A percentile compares a stretch with the other conserved stretches of the same genome.
These are phyloP conservation scores for Orbicella faveolata DNA, from an alignment of 64 coral and sea anemone genomes.

Conservation along the genomic window DNA sequence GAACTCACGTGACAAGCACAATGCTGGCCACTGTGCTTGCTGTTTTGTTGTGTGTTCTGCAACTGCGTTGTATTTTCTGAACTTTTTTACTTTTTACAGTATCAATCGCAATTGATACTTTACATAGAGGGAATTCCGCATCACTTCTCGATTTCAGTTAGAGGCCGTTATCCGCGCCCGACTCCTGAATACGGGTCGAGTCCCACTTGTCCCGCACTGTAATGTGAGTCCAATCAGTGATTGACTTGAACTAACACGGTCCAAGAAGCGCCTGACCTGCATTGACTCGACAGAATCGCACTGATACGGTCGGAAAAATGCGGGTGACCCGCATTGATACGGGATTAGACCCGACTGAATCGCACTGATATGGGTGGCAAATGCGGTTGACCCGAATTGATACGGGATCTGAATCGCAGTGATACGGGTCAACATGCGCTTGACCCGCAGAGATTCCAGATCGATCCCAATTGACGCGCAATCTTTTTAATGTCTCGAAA, in stretches of 20 bases:
- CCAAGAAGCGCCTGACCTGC: not conserved
- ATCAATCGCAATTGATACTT: not conserved
- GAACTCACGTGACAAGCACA: not conserved
- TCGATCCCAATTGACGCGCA: not conserved
- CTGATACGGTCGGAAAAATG: not conserved
- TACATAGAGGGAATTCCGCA: too few species aligned
- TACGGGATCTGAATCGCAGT: not conserved
- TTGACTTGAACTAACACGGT: not conserved
- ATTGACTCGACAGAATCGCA: not conserved
- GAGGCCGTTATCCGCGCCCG: too few species aligned
- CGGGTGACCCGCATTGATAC: not conserved
- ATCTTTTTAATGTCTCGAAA: too few species aligned
- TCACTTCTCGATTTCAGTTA: too few species aligned
- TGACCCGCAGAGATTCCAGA: not conserved
- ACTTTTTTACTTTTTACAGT: not conserved
- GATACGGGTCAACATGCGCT: not conserved
- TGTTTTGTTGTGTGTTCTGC: not conserved
- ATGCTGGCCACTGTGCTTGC: not conserved
- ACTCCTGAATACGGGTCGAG: not conserved
- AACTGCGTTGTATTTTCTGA: not conserved
- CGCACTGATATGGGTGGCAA: not conserved
- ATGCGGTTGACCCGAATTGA: not conserved
- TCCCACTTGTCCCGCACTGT: not conserved
- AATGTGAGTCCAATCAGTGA: not conserved
- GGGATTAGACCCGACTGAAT: not conserved